Percentiles rank a stretch among this genome's conserved stretches.
phyloP scores from a whole-genome alignment of 1,140 invertebrate species.

The Tribolium castaneum region DNA sequence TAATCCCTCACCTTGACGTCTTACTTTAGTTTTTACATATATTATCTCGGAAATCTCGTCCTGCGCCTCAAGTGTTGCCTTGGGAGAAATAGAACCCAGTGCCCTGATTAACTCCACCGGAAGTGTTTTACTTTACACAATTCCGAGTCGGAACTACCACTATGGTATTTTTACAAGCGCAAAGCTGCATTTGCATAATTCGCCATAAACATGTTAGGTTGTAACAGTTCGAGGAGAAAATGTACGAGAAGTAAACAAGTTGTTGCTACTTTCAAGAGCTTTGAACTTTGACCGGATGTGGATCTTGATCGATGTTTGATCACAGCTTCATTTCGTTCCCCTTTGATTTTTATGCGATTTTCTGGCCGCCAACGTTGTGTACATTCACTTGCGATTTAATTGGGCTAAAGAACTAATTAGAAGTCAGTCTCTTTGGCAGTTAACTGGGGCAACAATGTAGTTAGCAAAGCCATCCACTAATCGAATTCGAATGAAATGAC shows the following conservation, averaged over 20 bases:
- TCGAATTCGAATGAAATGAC: conserved; percentile 19
- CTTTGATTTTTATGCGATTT: conserved; percentile 15
- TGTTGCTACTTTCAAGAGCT: conserved; percentile 17
- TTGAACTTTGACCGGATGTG: conserved; percentile 20
- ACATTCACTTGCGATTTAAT: background rate
- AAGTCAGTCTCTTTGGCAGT: conserved; percentile 3
- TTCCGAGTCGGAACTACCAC: background rate
- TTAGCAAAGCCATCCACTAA: conserved; percentile 25
- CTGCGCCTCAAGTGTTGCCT: background rate
- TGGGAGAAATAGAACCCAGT: conserved; percentile 23
- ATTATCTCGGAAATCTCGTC: conserved; percentile 2
- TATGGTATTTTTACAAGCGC: background rate
- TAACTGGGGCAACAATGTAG: conserved; percentile 21
- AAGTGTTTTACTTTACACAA: conserved; percentile 15
- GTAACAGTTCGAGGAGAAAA: background rate
- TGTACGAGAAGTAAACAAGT: background rate
- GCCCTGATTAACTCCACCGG: conserved; percentile 20
- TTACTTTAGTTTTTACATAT: conserved; percentile 25
- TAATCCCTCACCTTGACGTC: conserved; percentile 16
- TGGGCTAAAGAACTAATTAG: conserved; percentile 10
- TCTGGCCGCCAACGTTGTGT: background rate
- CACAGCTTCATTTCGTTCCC: conserved; percentile 18
- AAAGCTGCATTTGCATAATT: conserved; percentile 2
- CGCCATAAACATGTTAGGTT: background rate
- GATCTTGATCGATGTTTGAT: conserved; percentile 28